phyloP scores from a whole-genome alignment of 2,113 vertebrate genomes.

The Psittacus erithacus region DNA sequence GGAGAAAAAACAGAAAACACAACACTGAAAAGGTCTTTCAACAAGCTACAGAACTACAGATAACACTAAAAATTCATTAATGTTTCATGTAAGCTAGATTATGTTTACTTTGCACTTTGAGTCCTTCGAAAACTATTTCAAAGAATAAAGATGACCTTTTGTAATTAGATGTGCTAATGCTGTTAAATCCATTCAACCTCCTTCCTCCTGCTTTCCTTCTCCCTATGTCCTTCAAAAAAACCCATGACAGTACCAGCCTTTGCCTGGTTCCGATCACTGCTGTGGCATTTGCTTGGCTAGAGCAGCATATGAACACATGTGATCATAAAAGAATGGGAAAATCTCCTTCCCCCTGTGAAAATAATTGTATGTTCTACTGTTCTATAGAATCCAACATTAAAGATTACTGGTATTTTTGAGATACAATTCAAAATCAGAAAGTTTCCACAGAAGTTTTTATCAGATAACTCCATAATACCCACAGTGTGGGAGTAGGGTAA shows the following conservation, averaged over 20 bases:
- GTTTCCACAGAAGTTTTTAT: conserved; percentile 4
- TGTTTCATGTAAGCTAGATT: background rate
- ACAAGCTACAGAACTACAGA: background rate
- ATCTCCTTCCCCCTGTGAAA: background rate
- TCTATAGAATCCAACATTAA: background rate
- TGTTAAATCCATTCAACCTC: background rate
- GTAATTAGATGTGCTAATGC: background rate
- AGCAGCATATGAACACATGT: background rate
- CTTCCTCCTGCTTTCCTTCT: background rate
- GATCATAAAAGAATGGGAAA: background rate
- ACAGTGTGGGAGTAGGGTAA: conserved; percentile 1
- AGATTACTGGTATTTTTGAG: background rate
- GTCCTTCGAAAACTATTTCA: background rate
- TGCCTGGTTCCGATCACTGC: background rate
- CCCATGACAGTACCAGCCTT: background rate
- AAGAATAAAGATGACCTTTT: background rate
- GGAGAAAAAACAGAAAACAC: background rate
- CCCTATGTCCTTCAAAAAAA: background rate
- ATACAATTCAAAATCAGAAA: background rate
- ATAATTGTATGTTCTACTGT: background rate
- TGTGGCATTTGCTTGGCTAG: background rate
- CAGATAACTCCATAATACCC: conserved; percentile 4
- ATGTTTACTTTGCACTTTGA: background rate
- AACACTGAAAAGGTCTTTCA: background rate
- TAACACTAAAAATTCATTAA: background rate